These are phyloP conservation scores for Himalopsyche tibetana DNA, from an alignment of 2,888 invertebrate species.

Conservation along the genomic window DNA sequence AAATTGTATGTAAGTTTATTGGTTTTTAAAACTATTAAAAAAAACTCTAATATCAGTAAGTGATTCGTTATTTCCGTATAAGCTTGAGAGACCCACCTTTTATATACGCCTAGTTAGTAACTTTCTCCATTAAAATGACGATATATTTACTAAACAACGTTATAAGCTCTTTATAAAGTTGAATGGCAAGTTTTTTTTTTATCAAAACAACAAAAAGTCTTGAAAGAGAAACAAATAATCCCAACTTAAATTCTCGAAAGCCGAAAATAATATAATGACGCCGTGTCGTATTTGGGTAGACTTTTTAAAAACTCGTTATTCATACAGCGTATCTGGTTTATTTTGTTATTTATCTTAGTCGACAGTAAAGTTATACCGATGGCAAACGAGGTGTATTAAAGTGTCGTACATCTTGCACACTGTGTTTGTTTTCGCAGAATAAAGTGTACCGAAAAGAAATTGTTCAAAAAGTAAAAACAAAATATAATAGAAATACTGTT, in stretches of 20 bases:
- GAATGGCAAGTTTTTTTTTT: background rate
- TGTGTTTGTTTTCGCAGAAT: background rate
- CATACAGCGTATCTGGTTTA: slow-evolving; percentile 24
- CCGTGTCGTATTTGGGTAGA: slow-evolving; percentile 1
- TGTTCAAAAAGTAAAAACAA: background rate
- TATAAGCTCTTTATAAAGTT: background rate
- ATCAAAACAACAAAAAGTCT: background rate
- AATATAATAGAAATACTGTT: background rate
- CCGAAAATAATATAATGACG: slow-evolving; percentile 16
- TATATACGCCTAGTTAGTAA: background rate
- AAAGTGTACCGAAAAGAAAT: background rate
- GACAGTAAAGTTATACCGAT: slow-evolving; percentile 1
- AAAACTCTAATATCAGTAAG: too few relatives aligned
- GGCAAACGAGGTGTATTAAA: slow-evolving; percentile 31
- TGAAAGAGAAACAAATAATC: slow-evolving; percentile 26
- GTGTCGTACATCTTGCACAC: background rate
- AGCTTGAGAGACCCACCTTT: background rate
- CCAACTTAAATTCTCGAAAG: slow-evolving; percentile 5
- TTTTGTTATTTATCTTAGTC: slow-evolving; percentile 28
- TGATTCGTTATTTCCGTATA: too few relatives aligned
- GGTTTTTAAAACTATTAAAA: too few relatives aligned
- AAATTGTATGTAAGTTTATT: too few relatives aligned
- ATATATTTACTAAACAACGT: background rate
- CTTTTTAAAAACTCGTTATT: slow-evolving; percentile 31
- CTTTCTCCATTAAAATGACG: background rate